Percentiles rank a stretch among this genome's conserved stretches.
Conservation (phyloP, 2,113 vertebrate genomes). For the Nycticryphes semicollaris region DNA sequence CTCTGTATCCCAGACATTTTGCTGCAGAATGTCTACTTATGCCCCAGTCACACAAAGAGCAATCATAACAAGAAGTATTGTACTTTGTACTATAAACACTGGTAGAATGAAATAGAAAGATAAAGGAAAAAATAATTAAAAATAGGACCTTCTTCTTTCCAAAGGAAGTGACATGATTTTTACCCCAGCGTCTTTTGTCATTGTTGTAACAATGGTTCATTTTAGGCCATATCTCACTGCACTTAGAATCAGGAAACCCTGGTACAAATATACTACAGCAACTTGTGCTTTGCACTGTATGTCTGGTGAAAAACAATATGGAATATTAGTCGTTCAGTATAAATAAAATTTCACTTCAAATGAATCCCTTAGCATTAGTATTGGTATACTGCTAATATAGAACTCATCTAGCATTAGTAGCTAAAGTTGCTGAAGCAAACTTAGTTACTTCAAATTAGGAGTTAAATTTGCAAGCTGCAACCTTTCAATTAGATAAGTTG, state of each 20-base stretch:
- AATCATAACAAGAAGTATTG: background rate
- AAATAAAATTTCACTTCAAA: background rate
- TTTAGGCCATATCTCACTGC: background rate
- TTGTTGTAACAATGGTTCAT: slow-evolving; percentile 2
- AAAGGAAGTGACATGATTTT: slow-evolving; percentile 33
- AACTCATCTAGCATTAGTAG: background rate
- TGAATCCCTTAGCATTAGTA: background rate
- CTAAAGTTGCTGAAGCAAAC: background rate
- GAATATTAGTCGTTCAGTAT: background rate
- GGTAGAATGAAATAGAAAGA: slow-evolving; percentile 4
- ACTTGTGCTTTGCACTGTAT: background rate
- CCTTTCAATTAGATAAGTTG: background rate
- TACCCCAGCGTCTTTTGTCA: background rate
- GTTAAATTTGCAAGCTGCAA: background rate
- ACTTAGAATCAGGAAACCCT: background rate
- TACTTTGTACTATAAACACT: background rate
- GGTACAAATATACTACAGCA: background rate
- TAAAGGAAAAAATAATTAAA: slow-evolving; percentile 18
- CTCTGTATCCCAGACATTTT: background rate
- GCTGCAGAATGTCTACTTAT: background rate
- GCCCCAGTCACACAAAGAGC: background rate
- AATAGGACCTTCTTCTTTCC: slow-evolving; percentile 18
- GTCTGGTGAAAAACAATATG: background rate
- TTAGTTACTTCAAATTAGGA: background rate
- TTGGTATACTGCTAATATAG: background rate